Conservation (phyloP, 1,140 invertebrate genomes). For the Tetraneura akinire region DNA sequence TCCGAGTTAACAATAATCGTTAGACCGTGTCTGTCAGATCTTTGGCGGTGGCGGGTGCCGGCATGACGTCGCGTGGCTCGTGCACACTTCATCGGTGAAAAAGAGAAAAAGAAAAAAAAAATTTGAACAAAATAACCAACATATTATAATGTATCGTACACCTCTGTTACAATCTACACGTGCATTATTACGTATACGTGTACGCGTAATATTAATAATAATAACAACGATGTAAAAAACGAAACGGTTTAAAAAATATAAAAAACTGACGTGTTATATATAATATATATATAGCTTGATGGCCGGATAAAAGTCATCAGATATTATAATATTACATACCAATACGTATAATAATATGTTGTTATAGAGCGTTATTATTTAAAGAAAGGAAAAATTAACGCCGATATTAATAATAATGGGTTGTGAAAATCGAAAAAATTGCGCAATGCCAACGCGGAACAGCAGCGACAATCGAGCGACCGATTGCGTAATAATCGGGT, state of each 20-base stretch:
- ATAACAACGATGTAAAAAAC: constrained; percentile 12
- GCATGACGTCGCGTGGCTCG: constrained; percentile 35
- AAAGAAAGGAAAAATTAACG: background rate
- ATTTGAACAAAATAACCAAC: background rate
- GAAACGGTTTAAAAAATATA: constrained; percentile 20
- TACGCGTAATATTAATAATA: background rate
- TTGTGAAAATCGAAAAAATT: constrained; percentile 21
- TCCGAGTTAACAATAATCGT: constrained; percentile 47
- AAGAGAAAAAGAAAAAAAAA: no score
- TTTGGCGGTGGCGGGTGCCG: constrained; percentile 17
- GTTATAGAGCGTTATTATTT: no score
- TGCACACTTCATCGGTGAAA: constrained; percentile 24
- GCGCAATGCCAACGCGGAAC: constrained; percentile 14
- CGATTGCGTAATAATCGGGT: background rate
- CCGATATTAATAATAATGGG: constrained; percentile 31
- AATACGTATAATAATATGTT: background rate
- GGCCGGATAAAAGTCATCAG: background rate
- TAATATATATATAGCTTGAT: background rate
- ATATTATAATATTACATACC: background rate
- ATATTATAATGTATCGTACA: no score
- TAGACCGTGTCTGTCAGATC: constrained; percentile 39
- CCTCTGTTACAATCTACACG: no score
- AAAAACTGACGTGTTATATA: background rate
- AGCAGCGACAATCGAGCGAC: background rate
- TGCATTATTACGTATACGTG: background rate